These are phyloP conservation scores for Rhagonycha lutea DNA, from an alignment of 2,888 invertebrate species.

Conservation along the genomic window DNA sequence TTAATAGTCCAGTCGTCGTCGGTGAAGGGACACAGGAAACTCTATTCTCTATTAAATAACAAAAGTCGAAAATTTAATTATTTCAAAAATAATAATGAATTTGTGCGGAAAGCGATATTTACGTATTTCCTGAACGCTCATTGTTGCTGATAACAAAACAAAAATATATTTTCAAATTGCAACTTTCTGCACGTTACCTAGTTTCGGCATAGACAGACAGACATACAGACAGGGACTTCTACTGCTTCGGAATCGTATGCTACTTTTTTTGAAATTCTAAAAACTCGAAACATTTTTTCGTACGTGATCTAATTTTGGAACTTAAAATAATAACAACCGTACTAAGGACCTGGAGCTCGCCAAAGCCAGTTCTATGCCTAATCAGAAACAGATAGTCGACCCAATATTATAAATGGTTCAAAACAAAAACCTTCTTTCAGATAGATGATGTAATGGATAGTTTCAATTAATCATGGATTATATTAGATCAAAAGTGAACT, in stretches of 20 bases:
- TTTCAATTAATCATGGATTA: background rate
- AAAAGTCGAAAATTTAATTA: conserved; percentile 6
- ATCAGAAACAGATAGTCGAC: background rate
- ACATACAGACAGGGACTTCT: background rate
- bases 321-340: background rate
- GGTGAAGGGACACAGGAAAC: conserved; percentile 10
- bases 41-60: conserved; percentile 4
- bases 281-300: background rate
- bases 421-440: background rate
- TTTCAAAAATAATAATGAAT: conserved; percentile 15
- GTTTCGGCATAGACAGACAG: background rate
- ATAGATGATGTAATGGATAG: background rate
- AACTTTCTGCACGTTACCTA: background rate
- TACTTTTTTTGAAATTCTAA: background rate
- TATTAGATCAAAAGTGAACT: conserved; percentile 3
- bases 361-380: background rate
- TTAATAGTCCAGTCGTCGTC: conserved; percentile 12
- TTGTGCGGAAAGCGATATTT: conserved; percentile 8
- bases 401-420: background rate
- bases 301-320: background rate
- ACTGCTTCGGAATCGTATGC: background rate
- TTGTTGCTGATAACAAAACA: background rate
- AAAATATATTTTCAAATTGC: background rate
- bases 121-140: conserved; percentile 5
- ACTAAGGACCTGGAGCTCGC: too few relatives aligned